Evolutionary conservation across 2,113 vertebrate genomes (phyloP), one percentile per base, ranked within the genome.

Genomic region (Scytalopus superciliaris): DNA sequence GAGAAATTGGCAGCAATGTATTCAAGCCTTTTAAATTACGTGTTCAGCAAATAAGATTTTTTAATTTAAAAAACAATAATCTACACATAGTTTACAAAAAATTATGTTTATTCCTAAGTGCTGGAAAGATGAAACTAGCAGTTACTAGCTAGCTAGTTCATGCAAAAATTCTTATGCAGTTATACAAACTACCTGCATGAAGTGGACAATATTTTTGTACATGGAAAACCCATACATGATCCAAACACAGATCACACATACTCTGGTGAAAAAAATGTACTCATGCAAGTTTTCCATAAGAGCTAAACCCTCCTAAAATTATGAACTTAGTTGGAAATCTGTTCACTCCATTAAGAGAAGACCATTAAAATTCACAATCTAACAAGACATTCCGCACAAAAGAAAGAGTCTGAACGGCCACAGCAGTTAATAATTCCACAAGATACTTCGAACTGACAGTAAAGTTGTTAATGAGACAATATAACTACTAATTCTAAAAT

Each of bases 381-480:
- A 90, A 93, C 56, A 96, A 77, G 45, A 67, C 62, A 93, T 89
- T 82, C 27, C 78, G 31, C 57, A 67, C 24, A 45, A 96, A 92
- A 85, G 24, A 55, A 92, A 85, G 27, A 81, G 45, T 64, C 35
- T 83, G 37, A 76, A 93, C 1, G 4, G 90, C 74, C 67, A 91
- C 50, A 77, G 86, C 90, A 97, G 93, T 88, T 89, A 91, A 76
- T 89, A 96, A 95, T 86, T 80, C 83, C 85, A 45, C 67, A 24
- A 90, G 79, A 83, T 84, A 96, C 81, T 96, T 90, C 93, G 15
- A 83, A 75, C 57, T 97, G 96, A 97, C 97, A 95, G 95, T 94
- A 97, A 97, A 95, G 72, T 96, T 74, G 25, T 84, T 98, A 98
- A 97, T 95, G 96, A 97, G 94, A 97, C 83, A 96, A 86, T 88